phyloP scores from a whole-genome alignment of 2,113 vertebrate species.

The Asarcornis scutulata region DNA sequence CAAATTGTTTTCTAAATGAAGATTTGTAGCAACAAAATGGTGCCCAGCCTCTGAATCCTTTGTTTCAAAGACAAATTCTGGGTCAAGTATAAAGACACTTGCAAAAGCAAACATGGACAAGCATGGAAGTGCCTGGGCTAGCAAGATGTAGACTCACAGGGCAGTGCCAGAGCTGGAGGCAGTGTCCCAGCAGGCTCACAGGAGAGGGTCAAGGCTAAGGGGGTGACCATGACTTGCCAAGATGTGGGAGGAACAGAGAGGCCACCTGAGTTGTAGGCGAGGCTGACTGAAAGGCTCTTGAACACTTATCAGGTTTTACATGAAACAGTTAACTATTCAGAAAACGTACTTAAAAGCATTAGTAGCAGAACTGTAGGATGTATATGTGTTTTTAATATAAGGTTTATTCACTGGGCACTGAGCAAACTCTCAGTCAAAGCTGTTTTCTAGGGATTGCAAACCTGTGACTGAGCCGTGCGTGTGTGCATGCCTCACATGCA shows the following conservation, averaged over 20 bases:
- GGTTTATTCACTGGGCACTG: background rate
- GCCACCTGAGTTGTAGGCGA: background rate
- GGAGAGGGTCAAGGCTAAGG: fast-evolving
- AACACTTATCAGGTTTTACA: background rate
- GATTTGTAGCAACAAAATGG: background rate
- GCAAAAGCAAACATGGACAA: fast-evolving
- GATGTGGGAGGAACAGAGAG: background rate
- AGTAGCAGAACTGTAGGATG: background rate
- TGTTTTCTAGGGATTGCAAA: background rate
- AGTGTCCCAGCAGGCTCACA: background rate
- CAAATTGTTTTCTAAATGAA: background rate
- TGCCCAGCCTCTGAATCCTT: background rate
- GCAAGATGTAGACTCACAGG: background rate
- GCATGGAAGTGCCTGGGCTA: background rate
- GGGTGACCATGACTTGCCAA: background rate
- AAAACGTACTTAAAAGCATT: background rate
- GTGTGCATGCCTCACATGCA: background rate
- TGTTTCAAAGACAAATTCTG: background rate
- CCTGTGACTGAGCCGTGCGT: background rate
- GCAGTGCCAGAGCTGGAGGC: background rate
- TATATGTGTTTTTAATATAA: background rate
- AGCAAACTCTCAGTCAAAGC: background rate
- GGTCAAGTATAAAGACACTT: fast-evolving
- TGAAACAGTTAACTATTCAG: background rate
- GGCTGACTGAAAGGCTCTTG: background rate